These are phyloP conservation scores for Neocloeon triangulifer DNA, from an alignment of 1,140 invertebrate species.

Conservation along the genomic window DNA sequence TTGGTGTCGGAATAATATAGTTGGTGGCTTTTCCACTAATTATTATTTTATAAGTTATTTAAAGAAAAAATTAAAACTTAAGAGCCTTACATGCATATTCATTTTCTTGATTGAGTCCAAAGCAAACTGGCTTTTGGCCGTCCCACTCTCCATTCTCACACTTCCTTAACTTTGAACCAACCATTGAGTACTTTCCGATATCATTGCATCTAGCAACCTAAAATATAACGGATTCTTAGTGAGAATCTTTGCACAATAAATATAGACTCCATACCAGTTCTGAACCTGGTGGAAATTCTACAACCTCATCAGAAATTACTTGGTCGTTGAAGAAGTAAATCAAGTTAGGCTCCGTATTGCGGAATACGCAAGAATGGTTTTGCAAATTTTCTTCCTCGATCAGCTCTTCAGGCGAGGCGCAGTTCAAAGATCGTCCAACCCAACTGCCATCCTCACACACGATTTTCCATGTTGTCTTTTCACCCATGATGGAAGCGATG, in stretches of 20 bases:
- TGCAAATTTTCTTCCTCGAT: constrained; percentile 14
- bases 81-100: constrained; percentile 53
- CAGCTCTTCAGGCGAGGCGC: constrained; percentile 32
- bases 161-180: constrained; percentile 29
- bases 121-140: constrained; percentile 48
- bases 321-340: constrained; percentile 57
- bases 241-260: not conserved
- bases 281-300: constrained; percentile 51
- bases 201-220: constrained; percentile 40
- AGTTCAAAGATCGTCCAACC: constrained; percentile 51
- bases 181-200: constrained; percentile 45
- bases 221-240: not conserved
- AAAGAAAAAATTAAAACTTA: constrained; percentile 4
- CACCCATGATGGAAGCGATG: constrained; percentile 49
- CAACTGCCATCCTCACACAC: constrained; percentile 62
- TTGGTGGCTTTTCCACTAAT: constrained; percentile 62
- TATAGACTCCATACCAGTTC: constrained; percentile 27
- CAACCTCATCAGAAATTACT: constrained; percentile 43
- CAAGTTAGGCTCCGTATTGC: constrained; percentile 52
- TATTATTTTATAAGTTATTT: not conserved
- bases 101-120: constrained; percentile 60
- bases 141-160: constrained; percentile 59
- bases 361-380: constrained; percentile 49
- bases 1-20: constrained; percentile 57
- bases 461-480: constrained; percentile 59